Conservation (phyloP, 1,140 invertebrate species). For the Bombyx mandarina region DNA sequence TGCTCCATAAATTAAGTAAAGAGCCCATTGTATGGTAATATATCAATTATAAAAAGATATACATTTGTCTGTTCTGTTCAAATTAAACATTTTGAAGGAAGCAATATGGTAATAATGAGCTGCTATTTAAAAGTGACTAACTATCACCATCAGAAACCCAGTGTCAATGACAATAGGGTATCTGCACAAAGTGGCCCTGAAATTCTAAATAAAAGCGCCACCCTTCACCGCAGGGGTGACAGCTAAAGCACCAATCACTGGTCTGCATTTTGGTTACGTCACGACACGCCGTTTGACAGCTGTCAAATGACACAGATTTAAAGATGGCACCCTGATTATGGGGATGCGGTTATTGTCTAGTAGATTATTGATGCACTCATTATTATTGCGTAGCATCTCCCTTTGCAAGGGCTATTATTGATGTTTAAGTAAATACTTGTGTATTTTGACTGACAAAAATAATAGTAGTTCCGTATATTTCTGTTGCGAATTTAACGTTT, state of each 20-base stretch:
- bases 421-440: too few relatives aligned
- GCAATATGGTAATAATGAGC: conserved; percentile 32
- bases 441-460: too few relatives aligned
- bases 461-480: too few relatives aligned
- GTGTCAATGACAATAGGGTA: conserved; percentile 49
- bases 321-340: conserved; percentile 47
- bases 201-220: conserved; percentile 38
- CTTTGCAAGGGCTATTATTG: too few relatives aligned
- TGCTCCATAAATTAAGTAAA: too few relatives aligned
- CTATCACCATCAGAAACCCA: conserved; percentile 56
- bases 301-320: conserved; percentile 40
- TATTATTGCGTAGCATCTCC: too few relatives aligned
- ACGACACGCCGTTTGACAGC: conserved; percentile 38
- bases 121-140: conserved; percentile 57
- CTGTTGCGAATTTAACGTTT: too few relatives aligned
- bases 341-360: too few relatives aligned
- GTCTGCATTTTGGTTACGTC: conserved; percentile 21
- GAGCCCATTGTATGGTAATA: too few relatives aligned
- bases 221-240: conserved; percentile 32
- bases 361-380: too few relatives aligned
- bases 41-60: too few relatives aligned
- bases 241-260: conserved; percentile 32
- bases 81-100: not conserved
- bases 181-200: conserved; percentile 49
- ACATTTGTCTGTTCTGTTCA: too few relatives aligned